These are phyloP conservation scores for Nannoperca obscura DNA, from an alignment of 2,797 vertebrate genomes.

Conservation along the genomic window DNA sequence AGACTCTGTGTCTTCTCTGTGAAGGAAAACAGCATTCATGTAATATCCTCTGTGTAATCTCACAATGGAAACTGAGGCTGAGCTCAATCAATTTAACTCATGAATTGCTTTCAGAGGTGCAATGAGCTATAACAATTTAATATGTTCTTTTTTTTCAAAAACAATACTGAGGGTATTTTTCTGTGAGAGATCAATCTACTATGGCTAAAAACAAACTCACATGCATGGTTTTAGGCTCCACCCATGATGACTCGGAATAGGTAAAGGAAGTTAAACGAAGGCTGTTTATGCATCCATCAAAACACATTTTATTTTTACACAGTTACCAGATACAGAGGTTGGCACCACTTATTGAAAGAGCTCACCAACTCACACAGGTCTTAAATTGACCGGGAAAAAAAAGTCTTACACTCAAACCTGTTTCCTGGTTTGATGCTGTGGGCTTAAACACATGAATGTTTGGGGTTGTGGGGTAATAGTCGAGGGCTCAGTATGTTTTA, in stretches of 20 bases:
- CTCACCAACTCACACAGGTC: background rate
- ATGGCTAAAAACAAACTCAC: constrained; percentile 5
- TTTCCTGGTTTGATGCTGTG: background rate
- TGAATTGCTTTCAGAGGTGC: constrained; percentile 65
- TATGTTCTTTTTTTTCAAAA: constrained; percentile 37
- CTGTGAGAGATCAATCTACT: constrained; percentile 35
- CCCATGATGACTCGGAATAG: background rate
- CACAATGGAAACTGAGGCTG: constrained; percentile 53
- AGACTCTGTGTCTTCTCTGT: constrained; percentile 67
- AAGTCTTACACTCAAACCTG: background rate
- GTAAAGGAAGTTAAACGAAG: constrained; percentile 34
- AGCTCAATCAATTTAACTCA: constrained; percentile 74
- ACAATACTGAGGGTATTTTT: constrained; percentile 36
- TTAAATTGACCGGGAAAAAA: background rate
- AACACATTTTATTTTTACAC: constrained; percentile 2
- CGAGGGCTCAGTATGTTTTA: background rate
- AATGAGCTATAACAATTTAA: constrained; percentile 62
- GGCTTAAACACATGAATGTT: background rate
- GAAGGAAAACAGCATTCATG: constrained; percentile 72
- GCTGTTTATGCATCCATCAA: constrained; percentile 44
- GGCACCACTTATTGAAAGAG: constrained; percentile 39
- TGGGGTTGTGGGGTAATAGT: background rate
- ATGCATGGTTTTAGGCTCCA: constrained; percentile 19
- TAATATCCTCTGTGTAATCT: constrained; percentile 74
- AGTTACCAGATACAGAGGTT: constrained; percentile 33